Conservation (phyloP, 2,113 vertebrate species). For the Strigops habroptila region DNA sequence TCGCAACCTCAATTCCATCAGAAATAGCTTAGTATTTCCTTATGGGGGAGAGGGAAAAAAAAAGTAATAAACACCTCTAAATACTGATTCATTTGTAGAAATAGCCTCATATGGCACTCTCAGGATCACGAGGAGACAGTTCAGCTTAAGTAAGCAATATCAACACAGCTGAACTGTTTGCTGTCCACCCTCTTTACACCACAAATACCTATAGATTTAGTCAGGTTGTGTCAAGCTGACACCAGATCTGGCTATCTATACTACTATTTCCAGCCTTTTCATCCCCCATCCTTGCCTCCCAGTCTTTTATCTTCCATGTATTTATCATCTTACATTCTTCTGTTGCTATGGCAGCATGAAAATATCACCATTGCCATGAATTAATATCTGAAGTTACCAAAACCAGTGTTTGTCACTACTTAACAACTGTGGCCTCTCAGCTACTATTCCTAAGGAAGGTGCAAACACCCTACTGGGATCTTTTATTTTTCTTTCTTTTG, state of each 20-base stretch:
- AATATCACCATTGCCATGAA: neutral
- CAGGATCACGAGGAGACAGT: neutral
- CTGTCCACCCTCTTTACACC: neutral
- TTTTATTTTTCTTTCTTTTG: neutral
- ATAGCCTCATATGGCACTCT: neutral
- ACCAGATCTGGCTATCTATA: neutral
- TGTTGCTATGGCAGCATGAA: neutral
- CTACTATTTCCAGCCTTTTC: neutral
- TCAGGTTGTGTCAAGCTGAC: neutral
- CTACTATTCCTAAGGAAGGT: neutral
- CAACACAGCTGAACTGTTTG: neutral
- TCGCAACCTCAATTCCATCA: neutral
- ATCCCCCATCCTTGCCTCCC: neutral
- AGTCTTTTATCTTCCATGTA: neutral
- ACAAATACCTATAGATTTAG: neutral
- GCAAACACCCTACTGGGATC: neutral
- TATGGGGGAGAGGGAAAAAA: neutral
- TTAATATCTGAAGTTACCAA: neutral
- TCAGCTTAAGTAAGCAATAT: neutral
- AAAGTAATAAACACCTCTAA: neutral
- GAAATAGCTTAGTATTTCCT: neutral
- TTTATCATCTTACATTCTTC: neutral
- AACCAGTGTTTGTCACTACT: neutral
- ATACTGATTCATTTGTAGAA: neutral
- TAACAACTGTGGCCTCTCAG: neutral